Conservation (phyloP, 2,113 vertebrate genomes). For the Bothrops jararaca region DNA sequence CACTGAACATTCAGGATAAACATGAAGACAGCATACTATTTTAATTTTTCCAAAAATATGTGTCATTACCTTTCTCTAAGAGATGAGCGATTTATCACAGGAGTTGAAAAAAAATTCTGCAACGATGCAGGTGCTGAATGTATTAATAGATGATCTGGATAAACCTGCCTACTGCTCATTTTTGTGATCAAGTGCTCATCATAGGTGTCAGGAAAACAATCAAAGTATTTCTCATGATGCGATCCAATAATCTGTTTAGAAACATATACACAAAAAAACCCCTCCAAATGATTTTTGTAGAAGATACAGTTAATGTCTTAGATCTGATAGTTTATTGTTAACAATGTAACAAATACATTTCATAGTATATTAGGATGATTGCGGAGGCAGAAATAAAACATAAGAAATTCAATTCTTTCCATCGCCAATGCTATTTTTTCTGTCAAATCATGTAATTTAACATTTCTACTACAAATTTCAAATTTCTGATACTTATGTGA, state of each 20-base stretch:
- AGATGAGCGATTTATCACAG: conserved; percentile 73
- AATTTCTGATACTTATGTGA: not conserved
- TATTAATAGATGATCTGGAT: conserved; percentile 45
- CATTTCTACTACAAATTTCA: not conserved
- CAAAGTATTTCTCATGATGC: conserved; percentile 51
- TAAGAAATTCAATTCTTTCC: not conserved
- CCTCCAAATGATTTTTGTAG: not conserved
- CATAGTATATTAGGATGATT: not conserved
- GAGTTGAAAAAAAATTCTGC: conserved; percentile 66
- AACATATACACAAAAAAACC: not conserved
- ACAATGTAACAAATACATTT: not conserved
- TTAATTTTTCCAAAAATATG: not conserved
- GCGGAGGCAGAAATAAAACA: not conserved
- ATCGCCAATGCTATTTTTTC: not conserved
- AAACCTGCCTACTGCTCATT: conserved; percentile 36
- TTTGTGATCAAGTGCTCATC: conserved; percentile 51
- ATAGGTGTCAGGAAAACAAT: conserved; percentile 56
- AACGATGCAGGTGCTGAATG: conserved; percentile 60
- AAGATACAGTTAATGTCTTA: not conserved
- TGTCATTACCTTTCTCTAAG: conserved; percentile 84
- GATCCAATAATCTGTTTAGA: conserved; percentile 64
- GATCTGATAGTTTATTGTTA: not conserved
- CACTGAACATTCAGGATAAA: not conserved
- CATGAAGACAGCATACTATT: not conserved
- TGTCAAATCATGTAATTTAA: not conserved